Evolutionary conservation across 2,797 vertebrate genomes (phyloP).

Genomic region (Acrossocheilus fasciatus): DNA sequence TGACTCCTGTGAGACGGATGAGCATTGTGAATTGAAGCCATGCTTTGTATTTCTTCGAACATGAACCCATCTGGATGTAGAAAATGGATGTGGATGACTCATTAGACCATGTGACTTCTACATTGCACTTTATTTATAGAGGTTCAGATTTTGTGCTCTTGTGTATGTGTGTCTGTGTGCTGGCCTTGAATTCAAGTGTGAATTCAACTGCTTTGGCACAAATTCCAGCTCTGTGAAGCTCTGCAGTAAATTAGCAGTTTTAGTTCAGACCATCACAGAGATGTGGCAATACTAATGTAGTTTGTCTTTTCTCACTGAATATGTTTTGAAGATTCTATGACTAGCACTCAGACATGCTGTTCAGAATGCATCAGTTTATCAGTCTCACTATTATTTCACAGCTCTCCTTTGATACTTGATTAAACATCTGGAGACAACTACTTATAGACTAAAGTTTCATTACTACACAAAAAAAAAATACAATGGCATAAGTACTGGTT

Average conservation of each 20-base stretch:
- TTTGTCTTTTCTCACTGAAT: neutral
- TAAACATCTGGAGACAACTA: neutral
- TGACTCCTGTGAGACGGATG: neutral
- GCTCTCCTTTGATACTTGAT: neutral
- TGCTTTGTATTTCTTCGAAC: neutral
- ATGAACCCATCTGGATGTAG: conserved; percentile 1
- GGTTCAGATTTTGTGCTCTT: neutral
- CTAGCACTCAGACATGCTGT: too few species aligned
- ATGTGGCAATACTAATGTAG: neutral
- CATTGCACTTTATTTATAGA: neutral
- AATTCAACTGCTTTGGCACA: neutral
- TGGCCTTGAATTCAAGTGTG: neutral
- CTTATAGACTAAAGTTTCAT: neutral
- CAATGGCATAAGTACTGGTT: neutral
- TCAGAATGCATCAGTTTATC: too few species aligned
- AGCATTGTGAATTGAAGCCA: neutral
- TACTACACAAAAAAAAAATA: neutral
- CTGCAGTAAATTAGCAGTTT: neutral
- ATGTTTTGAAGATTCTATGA: neutral
- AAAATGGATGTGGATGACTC: neutral
- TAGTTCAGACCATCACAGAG: too few species aligned
- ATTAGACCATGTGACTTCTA: neutral
- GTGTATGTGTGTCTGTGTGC: neutral
- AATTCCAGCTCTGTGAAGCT: neutral
- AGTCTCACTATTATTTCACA: neutral